These are phyloP conservation scores for Megalopta genalis DNA, from an alignment of 1,140 invertebrate genomes.

Conservation along the genomic window DNA sequence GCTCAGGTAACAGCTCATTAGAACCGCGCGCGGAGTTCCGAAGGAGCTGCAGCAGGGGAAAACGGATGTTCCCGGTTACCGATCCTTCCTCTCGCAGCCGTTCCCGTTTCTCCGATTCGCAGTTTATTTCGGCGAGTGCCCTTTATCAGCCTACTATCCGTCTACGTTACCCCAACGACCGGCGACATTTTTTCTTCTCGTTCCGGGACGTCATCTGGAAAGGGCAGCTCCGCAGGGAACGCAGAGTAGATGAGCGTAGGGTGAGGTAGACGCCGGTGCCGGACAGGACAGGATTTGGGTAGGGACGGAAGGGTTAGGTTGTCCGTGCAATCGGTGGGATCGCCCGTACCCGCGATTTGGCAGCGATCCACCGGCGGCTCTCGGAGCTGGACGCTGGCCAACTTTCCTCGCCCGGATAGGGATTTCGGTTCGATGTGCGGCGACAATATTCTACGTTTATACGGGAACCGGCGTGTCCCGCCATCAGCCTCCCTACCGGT, in stretches of 20 bases:
- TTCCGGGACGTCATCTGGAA: slow-evolving; percentile 35
- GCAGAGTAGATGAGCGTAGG: slow-evolving; percentile 1
- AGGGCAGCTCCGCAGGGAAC: slow-evolving; percentile 15
- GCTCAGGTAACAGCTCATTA: not conserved
- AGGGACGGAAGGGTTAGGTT: slow-evolving; percentile 33
- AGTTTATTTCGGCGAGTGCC: slow-evolving; percentile 18
- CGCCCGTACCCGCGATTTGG: slow-evolving; percentile 66
- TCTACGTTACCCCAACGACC: slow-evolving; percentile 4
- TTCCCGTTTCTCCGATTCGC: not conserved
- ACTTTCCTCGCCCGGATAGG: slow-evolving; percentile 63
- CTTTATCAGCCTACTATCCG: slow-evolving; percentile 21
- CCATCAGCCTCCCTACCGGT: slow-evolving; percentile 25
- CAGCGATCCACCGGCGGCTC: slow-evolving; percentile 54
- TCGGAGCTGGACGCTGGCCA: slow-evolving; percentile 68
- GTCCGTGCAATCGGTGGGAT: slow-evolving; percentile 62
- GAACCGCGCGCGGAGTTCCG: not conserved
- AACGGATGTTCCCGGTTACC: not conserved
- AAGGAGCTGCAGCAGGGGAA: not conserved
- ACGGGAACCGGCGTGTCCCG: slow-evolving; percentile 45
- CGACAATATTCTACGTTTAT: slow-evolving; percentile 73
- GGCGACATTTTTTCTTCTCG: slow-evolving; percentile 34
- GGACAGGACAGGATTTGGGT: too few relatives aligned
- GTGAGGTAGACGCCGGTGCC: slow-evolving; percentile 2
- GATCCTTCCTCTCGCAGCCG: not conserved
- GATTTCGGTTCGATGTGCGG: slow-evolving; percentile 72